Evolutionary conservation across 2,888 invertebrate genomes (phyloP).

Genomic region (Tenthredo livida): DNA sequence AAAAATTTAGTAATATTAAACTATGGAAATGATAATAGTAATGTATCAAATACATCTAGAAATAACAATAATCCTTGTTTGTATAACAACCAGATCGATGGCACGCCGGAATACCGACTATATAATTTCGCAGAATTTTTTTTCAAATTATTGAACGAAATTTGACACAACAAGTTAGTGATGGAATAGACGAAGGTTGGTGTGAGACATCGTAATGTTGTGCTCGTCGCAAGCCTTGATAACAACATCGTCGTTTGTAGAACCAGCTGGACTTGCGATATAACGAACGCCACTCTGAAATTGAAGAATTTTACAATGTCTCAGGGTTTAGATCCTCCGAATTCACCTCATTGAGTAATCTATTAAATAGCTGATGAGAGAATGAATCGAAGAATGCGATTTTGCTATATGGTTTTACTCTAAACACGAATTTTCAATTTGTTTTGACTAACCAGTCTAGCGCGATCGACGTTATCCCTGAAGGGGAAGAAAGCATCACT

Average conservation of each 20-base stretch:
- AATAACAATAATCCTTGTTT: background rate
- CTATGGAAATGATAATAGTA: background rate
- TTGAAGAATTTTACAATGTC: conserved; percentile 43
- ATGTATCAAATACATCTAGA: background rate
- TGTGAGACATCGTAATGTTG: conserved; percentile 92
- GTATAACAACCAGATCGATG: conserved; percentile 1
- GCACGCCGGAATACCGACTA: background rate
- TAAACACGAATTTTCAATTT: background rate
- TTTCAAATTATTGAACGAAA: background rate
- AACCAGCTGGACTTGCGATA: conserved; percentile 96
- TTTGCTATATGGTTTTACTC: conserved; percentile 26
- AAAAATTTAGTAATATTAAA: background rate
- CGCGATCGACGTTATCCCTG: conserved; percentile 97
- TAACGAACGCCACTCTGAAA: conserved; percentile 95
- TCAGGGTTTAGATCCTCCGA: background rate
- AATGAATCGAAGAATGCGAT: background rate
- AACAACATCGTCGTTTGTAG: conserved; percentile 94
- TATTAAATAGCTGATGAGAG: background rate
- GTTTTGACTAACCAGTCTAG: conserved; percentile 85
- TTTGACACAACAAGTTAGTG: conserved; percentile 82
- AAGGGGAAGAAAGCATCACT: conserved; percentile 99
- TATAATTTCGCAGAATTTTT: background rate
- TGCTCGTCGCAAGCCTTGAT: conserved; percentile 96
- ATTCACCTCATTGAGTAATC: background rate
- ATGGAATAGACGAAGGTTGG: conserved; percentile 95